These are phyloP conservation scores for Melieria omissa DNA, from an alignment of 2,888 invertebrate genomes.

Conservation along the genomic window DNA sequence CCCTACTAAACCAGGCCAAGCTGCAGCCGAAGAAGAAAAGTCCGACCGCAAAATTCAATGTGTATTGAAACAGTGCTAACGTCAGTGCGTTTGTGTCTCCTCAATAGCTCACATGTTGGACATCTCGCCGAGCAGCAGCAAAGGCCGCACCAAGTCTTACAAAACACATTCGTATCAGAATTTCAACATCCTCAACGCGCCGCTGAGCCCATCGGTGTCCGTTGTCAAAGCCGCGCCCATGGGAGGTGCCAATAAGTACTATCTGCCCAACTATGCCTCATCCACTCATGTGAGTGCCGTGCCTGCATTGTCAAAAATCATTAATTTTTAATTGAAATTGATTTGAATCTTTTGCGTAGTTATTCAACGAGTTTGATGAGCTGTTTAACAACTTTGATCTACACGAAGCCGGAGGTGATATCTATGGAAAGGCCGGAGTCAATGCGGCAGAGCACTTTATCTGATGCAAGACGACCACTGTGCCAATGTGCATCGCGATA, in stretches of 20 bases:
- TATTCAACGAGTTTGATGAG: conserved; percentile 63
- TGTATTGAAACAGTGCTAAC: not conserved
- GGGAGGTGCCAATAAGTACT: conserved; percentile 48
- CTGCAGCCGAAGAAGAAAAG: conserved; percentile 60
- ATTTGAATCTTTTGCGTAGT: conserved; percentile 49
- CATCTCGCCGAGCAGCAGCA: conserved; percentile 48
- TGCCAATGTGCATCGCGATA: too few relatives aligned
- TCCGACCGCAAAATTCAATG: conserved; percentile 34
- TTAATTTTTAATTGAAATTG: conserved; percentile 31
- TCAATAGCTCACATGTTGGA: conserved; percentile 32
- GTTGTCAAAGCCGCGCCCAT: conserved; percentile 38
- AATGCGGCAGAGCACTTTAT: not conserved
- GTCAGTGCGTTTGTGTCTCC: conserved; percentile 1
- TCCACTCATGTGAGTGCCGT: conserved; percentile 53
- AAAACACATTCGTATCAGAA: conserved; percentile 61
- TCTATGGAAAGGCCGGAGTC: conserved; percentile 12
- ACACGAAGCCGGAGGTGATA: conserved; percentile 43
- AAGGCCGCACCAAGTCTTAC: conserved; percentile 46
- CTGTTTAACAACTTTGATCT: conserved; percentile 60
- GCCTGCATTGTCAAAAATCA: conserved; percentile 6
- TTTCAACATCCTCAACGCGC: conserved; percentile 56
- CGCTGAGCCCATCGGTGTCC: conserved; percentile 38
- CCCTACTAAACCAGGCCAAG: conserved; percentile 60
- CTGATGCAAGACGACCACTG: too few relatives aligned
- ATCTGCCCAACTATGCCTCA: conserved; percentile 55